Conservation (phyloP, 2,888 invertebrate species). For the Leptura quadrifasciata region DNA sequence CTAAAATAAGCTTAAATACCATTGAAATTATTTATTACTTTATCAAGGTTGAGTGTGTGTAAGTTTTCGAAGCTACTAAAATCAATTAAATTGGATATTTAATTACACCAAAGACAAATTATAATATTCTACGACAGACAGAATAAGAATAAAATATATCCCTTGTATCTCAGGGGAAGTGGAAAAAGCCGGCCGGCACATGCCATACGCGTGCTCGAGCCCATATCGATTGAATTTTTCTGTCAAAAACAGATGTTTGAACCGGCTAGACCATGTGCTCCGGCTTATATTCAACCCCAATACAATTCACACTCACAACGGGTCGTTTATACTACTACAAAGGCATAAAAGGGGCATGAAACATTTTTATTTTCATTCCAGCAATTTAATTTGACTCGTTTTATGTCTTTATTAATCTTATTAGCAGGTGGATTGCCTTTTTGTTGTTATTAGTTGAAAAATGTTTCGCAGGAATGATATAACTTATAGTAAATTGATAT, state of each 20-base stretch:
- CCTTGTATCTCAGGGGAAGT: background rate
- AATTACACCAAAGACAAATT: too few species aligned
- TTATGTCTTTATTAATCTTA: background rate
- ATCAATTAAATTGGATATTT: too few species aligned
- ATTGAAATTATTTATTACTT: too few species aligned
- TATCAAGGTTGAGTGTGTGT: too few species aligned
- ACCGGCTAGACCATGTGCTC: slow-evolving; percentile 39
- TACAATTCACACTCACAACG: slow-evolving; percentile 20
- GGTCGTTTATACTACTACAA: background rate
- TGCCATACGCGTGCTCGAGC: slow-evolving; percentile 35
- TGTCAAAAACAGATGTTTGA: slow-evolving; percentile 45
- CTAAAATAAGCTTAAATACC: too few species aligned
- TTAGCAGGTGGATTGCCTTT: background rate
- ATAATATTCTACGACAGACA: background rate
- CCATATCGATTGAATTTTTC: slow-evolving; percentile 37
- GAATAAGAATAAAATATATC: background rate
- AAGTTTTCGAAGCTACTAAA: too few species aligned
- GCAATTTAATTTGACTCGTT: background rate
- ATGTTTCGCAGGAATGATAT: background rate
- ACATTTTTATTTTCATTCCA: slow-evolving; percentile 13
- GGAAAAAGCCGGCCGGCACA: slow-evolving; percentile 38
- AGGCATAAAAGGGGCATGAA: background rate
- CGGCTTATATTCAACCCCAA: slow-evolving; percentile 23
- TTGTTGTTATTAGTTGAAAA: background rate
- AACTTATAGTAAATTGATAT: too few species aligned